phyloP scores from a whole-genome alignment of 1,140 invertebrate genomes.

The Neodiprion lecontei region DNA sequence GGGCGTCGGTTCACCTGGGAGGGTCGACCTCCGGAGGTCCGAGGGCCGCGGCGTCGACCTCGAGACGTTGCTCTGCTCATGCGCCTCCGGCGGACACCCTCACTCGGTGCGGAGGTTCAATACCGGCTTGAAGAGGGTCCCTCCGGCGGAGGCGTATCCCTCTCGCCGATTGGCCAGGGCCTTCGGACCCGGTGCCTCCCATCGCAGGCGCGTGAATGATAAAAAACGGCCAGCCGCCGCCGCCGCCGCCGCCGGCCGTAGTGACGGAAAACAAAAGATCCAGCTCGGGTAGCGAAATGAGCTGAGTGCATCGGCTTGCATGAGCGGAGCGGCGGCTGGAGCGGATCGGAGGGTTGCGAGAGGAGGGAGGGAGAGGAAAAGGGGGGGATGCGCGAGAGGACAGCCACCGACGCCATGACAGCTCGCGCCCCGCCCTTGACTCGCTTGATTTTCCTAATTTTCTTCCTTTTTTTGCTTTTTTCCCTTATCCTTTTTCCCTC shows the following conservation, averaged over 20 bases:
- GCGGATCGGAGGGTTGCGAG: constrained; percentile 17
- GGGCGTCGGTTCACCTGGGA: constrained; percentile 1
- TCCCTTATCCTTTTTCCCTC: neutral
- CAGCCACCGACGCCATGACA: constrained; percentile 19
- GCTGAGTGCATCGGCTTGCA: too few species aligned
- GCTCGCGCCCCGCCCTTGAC: constrained; percentile 15
- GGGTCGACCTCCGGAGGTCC: neutral
- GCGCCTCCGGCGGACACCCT: neutral
- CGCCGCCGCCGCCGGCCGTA: too few species aligned
- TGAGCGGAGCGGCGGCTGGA: neutral
- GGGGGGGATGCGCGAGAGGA: constrained; percentile 22
- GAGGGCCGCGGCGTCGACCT: neutral
- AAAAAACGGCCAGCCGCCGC: neutral
- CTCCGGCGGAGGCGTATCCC: constrained; percentile 5
- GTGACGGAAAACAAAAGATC: too few species aligned
- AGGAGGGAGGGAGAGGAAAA: constrained; percentile 14
- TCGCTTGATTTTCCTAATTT: neutral
- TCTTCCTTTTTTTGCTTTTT: neutral
- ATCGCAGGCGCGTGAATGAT: neutral
- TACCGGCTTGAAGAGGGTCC: neutral
- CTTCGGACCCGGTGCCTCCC: neutral
- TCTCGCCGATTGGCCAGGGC: neutral
- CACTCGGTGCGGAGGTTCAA: neutral
- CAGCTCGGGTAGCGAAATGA: too few species aligned
- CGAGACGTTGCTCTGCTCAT: neutral